A percentile compares a stretch with the other conserved stretches of the same genome.
These are phyloP conservation scores for Macrotrachela quadricornifera DNA, from an alignment of 1,140 invertebrate species.

Conservation along the genomic window DNA sequence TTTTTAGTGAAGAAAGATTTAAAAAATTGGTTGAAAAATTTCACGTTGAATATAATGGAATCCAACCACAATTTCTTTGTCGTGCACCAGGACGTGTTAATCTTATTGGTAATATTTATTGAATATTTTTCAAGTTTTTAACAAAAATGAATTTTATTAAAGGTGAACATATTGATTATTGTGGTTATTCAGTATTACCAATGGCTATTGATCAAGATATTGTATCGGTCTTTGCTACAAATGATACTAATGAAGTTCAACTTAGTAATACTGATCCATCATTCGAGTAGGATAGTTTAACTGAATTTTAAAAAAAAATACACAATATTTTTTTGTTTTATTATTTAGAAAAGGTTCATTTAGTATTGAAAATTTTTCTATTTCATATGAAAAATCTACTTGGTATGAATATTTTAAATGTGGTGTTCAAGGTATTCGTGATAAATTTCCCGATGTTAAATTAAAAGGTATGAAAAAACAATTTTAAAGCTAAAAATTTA, in stretches of 20 bases:
- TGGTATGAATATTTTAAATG: slow-evolving; percentile 91
- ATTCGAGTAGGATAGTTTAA: slow-evolving; percentile 10
- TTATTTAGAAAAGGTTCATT: slow-evolving; percentile 12
- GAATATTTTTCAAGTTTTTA: neutral
- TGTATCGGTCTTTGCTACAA: slow-evolving; percentile 43
- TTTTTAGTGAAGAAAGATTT: no score
- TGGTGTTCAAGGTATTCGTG: slow-evolving; percentile 54
- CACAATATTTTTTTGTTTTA: neutral
- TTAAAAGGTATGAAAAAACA: neutral
- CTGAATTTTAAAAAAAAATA: neutral
- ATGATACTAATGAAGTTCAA: slow-evolving; percentile 10
- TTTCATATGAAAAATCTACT: slow-evolving; percentile 33
- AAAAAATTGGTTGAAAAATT: neutral
- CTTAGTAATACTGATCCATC: slow-evolving; percentile 16
- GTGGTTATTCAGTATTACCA: slow-evolving; percentile 82
- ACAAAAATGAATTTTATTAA: neutral
- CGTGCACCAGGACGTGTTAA: slow-evolving; percentile 59
- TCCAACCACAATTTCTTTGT: slow-evolving; percentile 26
- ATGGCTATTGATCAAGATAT: slow-evolving; percentile 88
- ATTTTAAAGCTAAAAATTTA: neutral
- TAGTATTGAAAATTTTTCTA: slow-evolving; percentile 10
- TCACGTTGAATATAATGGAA: slow-evolving; percentile 19
- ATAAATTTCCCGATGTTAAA: slow-evolving; percentile 1
- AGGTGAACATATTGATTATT: slow-evolving; percentile 93
- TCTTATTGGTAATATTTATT: slow-evolving; percentile 47